A percentile compares a stretch with the other conserved stretches of the same genome.
These are phyloP conservation scores for Dryobotodes eremita DNA, from an alignment of 2,888 invertebrate species.

Conservation along the genomic window DNA sequence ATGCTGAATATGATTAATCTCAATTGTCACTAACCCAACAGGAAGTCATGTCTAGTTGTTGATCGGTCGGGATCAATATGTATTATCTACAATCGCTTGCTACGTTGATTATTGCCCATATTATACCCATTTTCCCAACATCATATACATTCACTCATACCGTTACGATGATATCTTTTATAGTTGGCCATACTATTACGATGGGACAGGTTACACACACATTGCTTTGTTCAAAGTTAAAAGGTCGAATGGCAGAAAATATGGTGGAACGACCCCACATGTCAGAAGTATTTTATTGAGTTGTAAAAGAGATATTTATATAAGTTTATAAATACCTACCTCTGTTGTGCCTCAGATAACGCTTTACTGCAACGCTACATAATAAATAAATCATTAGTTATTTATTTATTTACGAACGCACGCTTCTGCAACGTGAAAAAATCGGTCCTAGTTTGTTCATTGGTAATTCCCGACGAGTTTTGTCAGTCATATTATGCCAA, in stretches of 20 bases:
- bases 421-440: conserved; percentile 20
- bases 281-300: conserved; percentile 45
- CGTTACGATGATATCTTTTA: conserved; percentile 24
- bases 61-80: background rate
- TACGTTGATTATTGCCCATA: background rate
- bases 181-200: conserved; percentile 10
- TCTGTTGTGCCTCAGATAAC: conserved; percentile 54
- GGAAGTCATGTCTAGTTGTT: background rate
- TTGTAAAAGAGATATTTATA: conserved; percentile 51
- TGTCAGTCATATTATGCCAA: conserved; percentile 14
- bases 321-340: conserved; percentile 52
- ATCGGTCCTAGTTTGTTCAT: conserved; percentile 23
- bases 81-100: background rate
- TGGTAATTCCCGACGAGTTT: conserved; percentile 23
- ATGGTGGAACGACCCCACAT: conserved; percentile 49
- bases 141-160: background rate
- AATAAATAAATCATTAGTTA: conserved; percentile 44
- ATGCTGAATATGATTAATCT: background rate
- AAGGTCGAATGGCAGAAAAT: conserved; percentile 37
- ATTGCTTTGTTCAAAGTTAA: conserved; percentile 33
- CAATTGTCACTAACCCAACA: background rate
- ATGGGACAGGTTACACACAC: conserved; percentile 2
- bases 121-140: background rate
- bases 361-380: conserved; percentile 40
- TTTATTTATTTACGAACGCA: conserved; percentile 48